A percentile compares a stretch with the other conserved stretches of the same genome.
These are phyloP conservation scores for Phocoena sinus DNA, from an alignment of 2,113 vertebrate species.

Conservation along the genomic window DNA sequence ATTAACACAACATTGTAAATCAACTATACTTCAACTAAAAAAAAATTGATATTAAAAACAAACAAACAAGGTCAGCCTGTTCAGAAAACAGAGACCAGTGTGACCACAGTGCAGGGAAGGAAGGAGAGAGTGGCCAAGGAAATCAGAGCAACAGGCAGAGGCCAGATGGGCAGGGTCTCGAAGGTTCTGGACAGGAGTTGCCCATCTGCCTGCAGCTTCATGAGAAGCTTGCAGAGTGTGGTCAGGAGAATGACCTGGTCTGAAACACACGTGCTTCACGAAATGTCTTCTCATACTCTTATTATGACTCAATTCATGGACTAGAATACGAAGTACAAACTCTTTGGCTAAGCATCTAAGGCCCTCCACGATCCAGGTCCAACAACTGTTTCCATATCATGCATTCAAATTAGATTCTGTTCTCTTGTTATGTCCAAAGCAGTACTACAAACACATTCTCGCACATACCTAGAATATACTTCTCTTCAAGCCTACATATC, in stretches of 20 bases:
- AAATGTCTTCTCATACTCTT: neutral
- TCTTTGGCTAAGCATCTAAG: neutral
- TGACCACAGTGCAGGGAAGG: neutral
- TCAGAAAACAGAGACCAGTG: neutral
- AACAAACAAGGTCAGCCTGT: neutral
- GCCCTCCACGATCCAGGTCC: neutral
- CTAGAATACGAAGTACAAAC: neutral
- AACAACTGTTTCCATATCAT: neutral
- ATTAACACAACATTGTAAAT: neutral
- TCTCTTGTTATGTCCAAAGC: neutral
- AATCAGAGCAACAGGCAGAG: neutral
- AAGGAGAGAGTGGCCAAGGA: fast-evolving
- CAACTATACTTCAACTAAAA: neutral
- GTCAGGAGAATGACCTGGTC: neutral
- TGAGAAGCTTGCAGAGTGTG: fast-evolving
- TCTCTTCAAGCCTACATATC: neutral
- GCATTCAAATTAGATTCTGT: neutral
- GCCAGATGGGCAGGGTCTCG: fast-evolving
- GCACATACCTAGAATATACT: neutral
- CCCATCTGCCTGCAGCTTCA: neutral
- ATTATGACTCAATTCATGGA: neutral
- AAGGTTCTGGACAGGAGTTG: neutral
- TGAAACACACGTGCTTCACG: neutral
- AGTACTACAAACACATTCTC: neutral
- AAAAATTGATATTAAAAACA: neutral